Evolutionary conservation across 1,140 invertebrate genomes (phyloP).

Genomic region (Drosophila tsacasi): DNA sequence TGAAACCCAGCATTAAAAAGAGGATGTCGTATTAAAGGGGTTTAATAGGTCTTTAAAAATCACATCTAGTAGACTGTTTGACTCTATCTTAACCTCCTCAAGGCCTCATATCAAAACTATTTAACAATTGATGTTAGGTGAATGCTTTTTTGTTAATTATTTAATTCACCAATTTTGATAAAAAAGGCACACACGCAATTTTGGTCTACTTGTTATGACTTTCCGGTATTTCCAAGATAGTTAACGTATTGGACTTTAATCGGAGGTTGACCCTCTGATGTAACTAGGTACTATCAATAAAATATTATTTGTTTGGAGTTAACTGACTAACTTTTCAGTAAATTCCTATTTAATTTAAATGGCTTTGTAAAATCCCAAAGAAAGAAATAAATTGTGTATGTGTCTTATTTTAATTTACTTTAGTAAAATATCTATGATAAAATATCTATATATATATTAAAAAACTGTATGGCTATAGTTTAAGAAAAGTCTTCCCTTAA

Average conservation of each 20-base stretch:
- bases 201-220: not conserved
- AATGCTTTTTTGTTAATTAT: not conserved
- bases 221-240: not conserved
- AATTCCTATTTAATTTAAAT: too few relatives aligned
- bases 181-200: slow-evolving; percentile 2
- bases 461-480: too few relatives aligned
- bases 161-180: slow-evolving; percentile 18
- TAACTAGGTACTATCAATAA: not conserved
- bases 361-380: not conserved
- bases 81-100: slow-evolving; percentile 11
- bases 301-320: not conserved
- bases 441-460: not conserved
- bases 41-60: slow-evolving; percentile 7
- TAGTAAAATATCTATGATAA: not conserved
- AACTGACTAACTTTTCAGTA: too few relatives aligned
- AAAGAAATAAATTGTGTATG: not conserved
- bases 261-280: slow-evolving; percentile 1
- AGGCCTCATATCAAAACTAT: slow-evolving; percentile 11
- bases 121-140: not conserved
- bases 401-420: not conserved
- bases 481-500: not conserved
- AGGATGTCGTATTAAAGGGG: slow-evolving; percentile 12
- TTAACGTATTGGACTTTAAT: not conserved
- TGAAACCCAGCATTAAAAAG: not conserved
- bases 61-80: slow-evolving; percentile 12